These are phyloP conservation scores for Bimastos eiseni DNA, from an alignment of 2,888 invertebrate genomes.

Conservation along the genomic window DNA sequence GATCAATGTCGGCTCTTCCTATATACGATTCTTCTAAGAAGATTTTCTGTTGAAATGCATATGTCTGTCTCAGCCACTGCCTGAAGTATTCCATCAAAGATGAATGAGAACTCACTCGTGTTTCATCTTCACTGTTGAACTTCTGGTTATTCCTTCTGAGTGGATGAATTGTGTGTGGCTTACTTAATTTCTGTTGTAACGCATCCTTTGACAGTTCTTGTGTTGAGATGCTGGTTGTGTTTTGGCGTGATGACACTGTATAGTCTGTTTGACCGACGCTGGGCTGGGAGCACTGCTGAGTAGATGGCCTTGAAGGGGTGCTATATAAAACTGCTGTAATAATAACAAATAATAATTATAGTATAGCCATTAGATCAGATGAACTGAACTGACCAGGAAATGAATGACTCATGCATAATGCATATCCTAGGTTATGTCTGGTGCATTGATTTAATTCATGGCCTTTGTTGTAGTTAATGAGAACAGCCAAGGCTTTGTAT, in stretches of 20 bases:
- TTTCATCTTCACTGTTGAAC: background rate
- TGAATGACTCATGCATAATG: no score
- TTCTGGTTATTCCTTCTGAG: background rate
- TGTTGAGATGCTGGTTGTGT: background rate
- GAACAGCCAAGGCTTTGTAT: background rate
- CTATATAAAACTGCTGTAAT: no score
- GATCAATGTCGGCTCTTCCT: no score
- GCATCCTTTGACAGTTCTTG: background rate
- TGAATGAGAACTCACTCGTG: background rate
- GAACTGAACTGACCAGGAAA: background rate
- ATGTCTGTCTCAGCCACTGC: slow-evolving; percentile 1
- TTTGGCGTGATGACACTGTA: background rate
- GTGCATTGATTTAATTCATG: background rate
- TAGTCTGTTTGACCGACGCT: no score
- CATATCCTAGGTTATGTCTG: background rate
- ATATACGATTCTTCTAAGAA: no score
- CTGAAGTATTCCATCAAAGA: background rate
- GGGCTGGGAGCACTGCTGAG: no score
- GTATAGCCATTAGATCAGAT: background rate
- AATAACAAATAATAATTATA: no score
- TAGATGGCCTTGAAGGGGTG: no score
- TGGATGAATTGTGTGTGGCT: background rate
- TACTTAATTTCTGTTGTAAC: background rate
- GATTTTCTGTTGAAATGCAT: background rate
- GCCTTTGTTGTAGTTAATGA: background rate